These are phyloP conservation scores for Gambusia affinis DNA, from an alignment of 2,113 vertebrate genomes.

Conservation along the genomic window DNA sequence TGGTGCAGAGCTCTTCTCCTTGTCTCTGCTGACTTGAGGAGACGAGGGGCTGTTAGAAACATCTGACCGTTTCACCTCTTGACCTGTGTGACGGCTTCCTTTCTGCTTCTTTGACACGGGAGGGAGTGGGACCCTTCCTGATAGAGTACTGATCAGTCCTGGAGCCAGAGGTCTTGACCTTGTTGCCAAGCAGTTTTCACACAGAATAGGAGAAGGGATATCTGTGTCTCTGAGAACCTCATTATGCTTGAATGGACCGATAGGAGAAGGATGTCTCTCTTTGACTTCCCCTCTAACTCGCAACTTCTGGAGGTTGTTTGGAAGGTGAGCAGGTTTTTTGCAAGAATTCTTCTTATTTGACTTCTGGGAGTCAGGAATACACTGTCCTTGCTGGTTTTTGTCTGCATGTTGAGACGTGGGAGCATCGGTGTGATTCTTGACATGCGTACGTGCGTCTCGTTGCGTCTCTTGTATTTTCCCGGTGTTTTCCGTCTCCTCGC, in stretches of 20 bases:
- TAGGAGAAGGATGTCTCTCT: conserved; percentile 35
- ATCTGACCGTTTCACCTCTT: conserved; percentile 26
- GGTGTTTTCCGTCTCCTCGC: conserved; percentile 57
- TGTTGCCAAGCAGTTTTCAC: conserved; percentile 64
- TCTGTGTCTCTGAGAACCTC: conserved; percentile 22
- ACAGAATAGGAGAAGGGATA: conserved; percentile 40
- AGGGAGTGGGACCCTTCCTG: conserved; percentile 62
- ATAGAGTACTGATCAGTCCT: conserved; percentile 21
- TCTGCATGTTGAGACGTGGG: conserved; percentile 6
- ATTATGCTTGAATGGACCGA: conserved; percentile 45
- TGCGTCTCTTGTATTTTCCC: conserved; percentile 23
- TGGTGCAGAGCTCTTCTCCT: conserved; percentile 32
- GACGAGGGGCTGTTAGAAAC: not conserved
- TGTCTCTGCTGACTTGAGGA: conserved; percentile 24
- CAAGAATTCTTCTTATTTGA: conserved; percentile 39
- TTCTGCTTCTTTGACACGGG: conserved; percentile 64
- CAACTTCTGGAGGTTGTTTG: conserved; percentile 74
- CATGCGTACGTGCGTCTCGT: conserved; percentile 15
- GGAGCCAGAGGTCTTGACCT: conserved; percentile 30
- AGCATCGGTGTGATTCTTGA: conserved; percentile 18
- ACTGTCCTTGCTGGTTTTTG: conserved; percentile 10
- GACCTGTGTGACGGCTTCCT: conserved; percentile 16
- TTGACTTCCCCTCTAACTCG: conserved; percentile 43
- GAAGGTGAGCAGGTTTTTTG: conserved; percentile 58
- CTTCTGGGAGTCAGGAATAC: conserved; percentile 21